A percentile compares a stretch with the other conserved stretches of the same genome.
phyloP scores from a whole-genome alignment of 1,140 invertebrate species.

The Ceratina japonica region DNA sequence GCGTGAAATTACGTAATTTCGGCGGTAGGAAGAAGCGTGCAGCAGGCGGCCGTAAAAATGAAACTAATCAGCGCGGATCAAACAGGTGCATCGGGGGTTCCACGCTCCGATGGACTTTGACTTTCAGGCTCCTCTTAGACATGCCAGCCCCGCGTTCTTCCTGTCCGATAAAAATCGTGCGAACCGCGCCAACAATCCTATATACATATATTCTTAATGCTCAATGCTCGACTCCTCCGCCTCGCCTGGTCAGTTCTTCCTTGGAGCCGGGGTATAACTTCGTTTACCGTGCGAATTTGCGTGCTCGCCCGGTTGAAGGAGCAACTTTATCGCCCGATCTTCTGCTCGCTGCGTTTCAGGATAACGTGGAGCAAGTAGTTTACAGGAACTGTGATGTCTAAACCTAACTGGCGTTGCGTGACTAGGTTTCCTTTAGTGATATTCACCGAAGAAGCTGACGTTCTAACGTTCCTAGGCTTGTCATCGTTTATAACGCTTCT shows the following conservation, averaged over 20 bases:
- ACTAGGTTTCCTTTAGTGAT: too few relatives aligned
- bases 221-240: neutral
- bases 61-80: constrained; percentile 45
- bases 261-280: too few relatives aligned
- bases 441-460: too few relatives aligned
- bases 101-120: constrained; percentile 46
- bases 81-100: constrained; percentile 44
- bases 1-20: constrained; percentile 51
- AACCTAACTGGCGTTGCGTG: too few relatives aligned
- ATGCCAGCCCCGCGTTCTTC: constrained; percentile 20
- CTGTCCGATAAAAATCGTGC: constrained; percentile 40
- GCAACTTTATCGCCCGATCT: neutral
- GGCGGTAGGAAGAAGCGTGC: constrained; percentile 6
- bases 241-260: neutral
- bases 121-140: constrained; percentile 35
- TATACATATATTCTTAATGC: too few relatives aligned
- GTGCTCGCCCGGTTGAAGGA: too few relatives aligned
- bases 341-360: neutral
- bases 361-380: too few relatives aligned
- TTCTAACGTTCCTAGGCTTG: too few relatives aligned
- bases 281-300: neutral
- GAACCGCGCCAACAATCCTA: neutral
- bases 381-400: too few relatives aligned
- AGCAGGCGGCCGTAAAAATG: constrained; percentile 38
- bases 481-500: too few relatives aligned